Evolutionary conservation across 2,113 vertebrate genomes (phyloP).

Genomic region (Gadus macrocephalus): DNA sequence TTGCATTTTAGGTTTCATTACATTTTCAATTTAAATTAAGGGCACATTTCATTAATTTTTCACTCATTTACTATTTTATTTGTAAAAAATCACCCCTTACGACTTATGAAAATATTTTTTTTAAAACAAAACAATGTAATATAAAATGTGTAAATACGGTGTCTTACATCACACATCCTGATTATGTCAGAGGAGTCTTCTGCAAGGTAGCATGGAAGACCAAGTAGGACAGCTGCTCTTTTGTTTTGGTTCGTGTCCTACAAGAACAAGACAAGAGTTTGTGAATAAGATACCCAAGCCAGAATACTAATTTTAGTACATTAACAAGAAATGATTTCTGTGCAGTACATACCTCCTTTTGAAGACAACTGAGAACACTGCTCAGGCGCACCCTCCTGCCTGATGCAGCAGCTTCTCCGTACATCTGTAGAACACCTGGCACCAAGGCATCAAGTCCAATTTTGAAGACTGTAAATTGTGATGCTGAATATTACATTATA

Average conservation of each 20-base stretch:
- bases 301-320: not conserved
- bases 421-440: not conserved
- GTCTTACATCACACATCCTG: too few species aligned
- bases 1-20: too few species aligned
- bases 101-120: too few species aligned
- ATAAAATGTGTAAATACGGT: too few species aligned
- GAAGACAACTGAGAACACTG: constrained; percentile 6
- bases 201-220: too few species aligned
- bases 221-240: constrained; percentile 18
- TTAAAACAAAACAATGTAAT: constrained; percentile 4
- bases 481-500: too few species aligned
- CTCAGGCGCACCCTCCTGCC: not conserved
- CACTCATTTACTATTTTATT: too few species aligned
- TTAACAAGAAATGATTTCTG: not conserved
- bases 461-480: too few species aligned
- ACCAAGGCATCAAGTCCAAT: constrained; percentile 2
- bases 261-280: not conserved
- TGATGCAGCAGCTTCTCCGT: constrained; percentile 4
- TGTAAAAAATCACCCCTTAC: too few species aligned
- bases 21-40: too few species aligned
- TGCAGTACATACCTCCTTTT: constrained; percentile 5
- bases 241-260: constrained; percentile 29
- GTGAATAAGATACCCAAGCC: not conserved
- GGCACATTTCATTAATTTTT: too few species aligned
- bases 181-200: too few species aligned